These are phyloP conservation scores for Tor tambroides DNA, from an alignment of 2,113 vertebrate species.

Conservation along the genomic window DNA sequence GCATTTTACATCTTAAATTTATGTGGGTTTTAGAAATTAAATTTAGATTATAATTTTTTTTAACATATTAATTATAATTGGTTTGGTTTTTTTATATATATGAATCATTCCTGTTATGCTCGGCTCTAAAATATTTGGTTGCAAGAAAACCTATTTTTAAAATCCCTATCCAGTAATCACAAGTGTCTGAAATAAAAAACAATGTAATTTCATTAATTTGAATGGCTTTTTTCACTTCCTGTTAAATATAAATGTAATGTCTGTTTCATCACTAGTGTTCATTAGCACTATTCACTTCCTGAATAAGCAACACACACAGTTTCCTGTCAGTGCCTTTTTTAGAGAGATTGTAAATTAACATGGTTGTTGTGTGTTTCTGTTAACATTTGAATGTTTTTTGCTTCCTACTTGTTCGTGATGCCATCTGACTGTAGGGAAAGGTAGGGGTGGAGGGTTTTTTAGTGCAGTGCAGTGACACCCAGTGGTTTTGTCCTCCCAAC, in stretches of 20 bases:
- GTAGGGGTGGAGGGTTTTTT: slow-evolving; percentile 18
- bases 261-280: background rate
- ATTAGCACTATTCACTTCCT: background rate
- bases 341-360: background rate
- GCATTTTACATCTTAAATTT: too few relatives aligned
- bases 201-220: background rate
- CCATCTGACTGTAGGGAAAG: slow-evolving; percentile 56
- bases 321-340: background rate
- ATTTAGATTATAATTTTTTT: too few relatives aligned
- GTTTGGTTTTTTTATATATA: too few relatives aligned
- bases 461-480: slow-evolving; percentile 35
- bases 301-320: background rate
- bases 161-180: background rate
- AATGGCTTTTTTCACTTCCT: background rate
- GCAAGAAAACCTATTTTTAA: background rate
- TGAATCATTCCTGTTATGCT: background rate
- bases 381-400: slow-evolving; percentile 33
- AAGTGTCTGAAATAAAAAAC: background rate
- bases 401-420: slow-evolving; percentile 33
- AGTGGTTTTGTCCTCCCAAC: slow-evolving; percentile 16
- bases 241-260: background rate
- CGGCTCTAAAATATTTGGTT: background rate
- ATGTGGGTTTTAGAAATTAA: too few relatives aligned
- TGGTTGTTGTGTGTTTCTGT: background rate
- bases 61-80: too few relatives aligned